Evolutionary conservation across 2,797 vertebrate genomes (phyloP).

Genomic region (Esox masquinongy): DNA sequence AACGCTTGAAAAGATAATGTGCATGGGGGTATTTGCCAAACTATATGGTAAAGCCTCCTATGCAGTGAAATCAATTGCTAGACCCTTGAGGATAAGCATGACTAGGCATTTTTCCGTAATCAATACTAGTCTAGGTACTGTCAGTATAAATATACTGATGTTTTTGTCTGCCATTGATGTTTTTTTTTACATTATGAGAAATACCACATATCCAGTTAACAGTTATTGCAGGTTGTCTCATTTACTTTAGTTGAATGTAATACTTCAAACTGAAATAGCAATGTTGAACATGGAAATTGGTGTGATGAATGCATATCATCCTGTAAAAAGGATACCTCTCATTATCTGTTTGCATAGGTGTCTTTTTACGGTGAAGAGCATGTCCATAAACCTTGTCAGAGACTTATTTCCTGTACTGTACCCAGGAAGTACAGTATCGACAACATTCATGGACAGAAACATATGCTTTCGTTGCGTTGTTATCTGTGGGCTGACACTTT

Average conservation of each 20-base stretch:
- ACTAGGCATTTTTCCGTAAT: conserved; percentile 62
- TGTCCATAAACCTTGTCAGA: not conserved
- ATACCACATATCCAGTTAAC: not conserved
- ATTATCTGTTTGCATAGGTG: not conserved
- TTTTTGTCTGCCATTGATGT: conserved; percentile 16
- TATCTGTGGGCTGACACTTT: not conserved
- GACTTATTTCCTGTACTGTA: not conserved
- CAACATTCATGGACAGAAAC: not conserved
- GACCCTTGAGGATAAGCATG: conserved; percentile 50
- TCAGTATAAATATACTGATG: conserved; percentile 35
- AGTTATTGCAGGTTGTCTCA: not conserved
- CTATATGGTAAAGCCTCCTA: conserved; percentile 54
- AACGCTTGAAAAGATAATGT: not conserved
- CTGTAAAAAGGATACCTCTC: not conserved
- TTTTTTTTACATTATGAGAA: not conserved
- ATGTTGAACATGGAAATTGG: not conserved
- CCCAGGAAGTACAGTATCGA: not conserved
- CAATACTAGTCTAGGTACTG: conserved; percentile 25
- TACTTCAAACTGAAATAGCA: not conserved
- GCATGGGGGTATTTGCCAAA: conserved; percentile 51
- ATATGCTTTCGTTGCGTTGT: not conserved
- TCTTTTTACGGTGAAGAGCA: not conserved
- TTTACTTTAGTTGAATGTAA: not conserved
- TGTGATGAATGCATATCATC: not conserved
- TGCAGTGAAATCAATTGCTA: conserved; percentile 66